Percentiles rank a stretch among this genome's conserved stretches.
Conservation (phyloP, 2,113 vertebrate species). For the Leptobrachium leishanense region DNA sequence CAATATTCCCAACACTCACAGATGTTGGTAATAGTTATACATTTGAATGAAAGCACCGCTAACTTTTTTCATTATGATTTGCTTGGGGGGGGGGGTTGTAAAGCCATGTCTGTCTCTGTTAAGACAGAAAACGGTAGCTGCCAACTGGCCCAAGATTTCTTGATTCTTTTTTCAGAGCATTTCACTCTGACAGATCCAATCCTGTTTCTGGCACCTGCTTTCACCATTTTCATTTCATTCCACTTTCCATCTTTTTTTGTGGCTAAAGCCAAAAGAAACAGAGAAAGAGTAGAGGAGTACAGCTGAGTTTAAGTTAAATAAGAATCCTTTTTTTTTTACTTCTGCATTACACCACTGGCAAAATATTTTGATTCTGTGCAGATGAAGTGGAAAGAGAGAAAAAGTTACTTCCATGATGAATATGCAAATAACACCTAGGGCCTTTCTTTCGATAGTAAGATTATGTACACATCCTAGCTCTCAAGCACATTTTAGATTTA, state of each 20-base stretch:
- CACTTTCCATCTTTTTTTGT: constrained; percentile 55
- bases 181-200: constrained; percentile 64
- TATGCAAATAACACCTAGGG: background rate
- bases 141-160: constrained; percentile 60
- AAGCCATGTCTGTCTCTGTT: constrained; percentile 54
- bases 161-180: constrained; percentile 59
- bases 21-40: too few relatives aligned
- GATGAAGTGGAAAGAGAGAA: constrained; percentile 53
- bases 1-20: too few relatives aligned
- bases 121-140: constrained; percentile 59
- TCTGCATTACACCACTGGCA: constrained; percentile 61
- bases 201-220: constrained; percentile 56
- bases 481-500: too few relatives aligned
- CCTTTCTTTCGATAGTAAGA: too few relatives aligned
- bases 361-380: constrained; percentile 63
- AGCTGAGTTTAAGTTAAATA: constrained; percentile 60
- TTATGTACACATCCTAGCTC: too few relatives aligned
- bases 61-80: constrained; percentile 6
- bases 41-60: constrained; percentile 45
- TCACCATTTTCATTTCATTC: constrained; percentile 57
- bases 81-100: background rate
- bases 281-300: constrained; percentile 50
- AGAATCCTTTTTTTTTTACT: constrained; percentile 60
- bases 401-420: background rate
- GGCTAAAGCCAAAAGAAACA: constrained; percentile 62